These are phyloP conservation scores for Scaptomyza reducta DNA, from an alignment of 2,888 invertebrate genomes.

Conservation along the genomic window DNA sequence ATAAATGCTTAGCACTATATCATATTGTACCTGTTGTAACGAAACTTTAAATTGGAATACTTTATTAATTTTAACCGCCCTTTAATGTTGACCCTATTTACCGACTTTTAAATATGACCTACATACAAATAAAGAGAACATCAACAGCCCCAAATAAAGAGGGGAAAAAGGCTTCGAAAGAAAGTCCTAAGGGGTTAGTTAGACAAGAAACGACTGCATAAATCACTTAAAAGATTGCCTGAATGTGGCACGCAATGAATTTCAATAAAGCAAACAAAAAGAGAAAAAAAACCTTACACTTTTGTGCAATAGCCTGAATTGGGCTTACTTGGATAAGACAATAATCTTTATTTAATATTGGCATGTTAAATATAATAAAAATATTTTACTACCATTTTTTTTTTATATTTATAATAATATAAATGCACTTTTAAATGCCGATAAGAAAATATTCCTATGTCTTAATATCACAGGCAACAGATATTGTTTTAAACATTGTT, in stretches of 20 bases:
- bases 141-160: neutral
- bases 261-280: neutral
- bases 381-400: too few species aligned
- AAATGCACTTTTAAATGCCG: neutral
- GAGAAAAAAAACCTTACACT: neutral
- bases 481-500: neutral
- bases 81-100: constrained; percentile 19
- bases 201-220: constrained; percentile 5
- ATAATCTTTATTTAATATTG: neutral
- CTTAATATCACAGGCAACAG: neutral
- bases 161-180: constrained; percentile 4
- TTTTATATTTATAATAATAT: neutral
- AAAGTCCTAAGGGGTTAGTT: constrained; percentile 9
- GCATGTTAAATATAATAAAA: neutral
- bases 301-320: neutral
- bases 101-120: neutral
- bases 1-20: constrained; percentile 6
- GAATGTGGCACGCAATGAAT: neutral
- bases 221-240: constrained; percentile 4
- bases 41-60: constrained; percentile 1
- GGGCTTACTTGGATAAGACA: neutral
- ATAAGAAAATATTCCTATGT: neutral
- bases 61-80: constrained; percentile 3
- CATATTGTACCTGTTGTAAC: neutral
- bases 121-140: neutral